Conservation (phyloP, 2,888 invertebrate genomes). For the Empis stercorea region DNA sequence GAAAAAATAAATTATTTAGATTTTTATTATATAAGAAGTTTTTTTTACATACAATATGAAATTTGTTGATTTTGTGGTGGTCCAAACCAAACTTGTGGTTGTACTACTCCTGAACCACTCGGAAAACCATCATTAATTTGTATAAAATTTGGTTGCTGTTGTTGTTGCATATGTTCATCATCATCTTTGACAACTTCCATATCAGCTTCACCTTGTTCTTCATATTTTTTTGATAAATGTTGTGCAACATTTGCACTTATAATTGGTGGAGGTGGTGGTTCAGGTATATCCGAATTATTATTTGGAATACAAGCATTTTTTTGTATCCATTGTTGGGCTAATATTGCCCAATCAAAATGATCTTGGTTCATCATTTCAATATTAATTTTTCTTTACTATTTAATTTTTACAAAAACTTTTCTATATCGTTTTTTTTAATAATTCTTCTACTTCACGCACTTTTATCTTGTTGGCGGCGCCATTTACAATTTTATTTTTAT, state of each 20-base stretch:
- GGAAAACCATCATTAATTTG: too few species aligned
- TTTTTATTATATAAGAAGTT: too few species aligned
- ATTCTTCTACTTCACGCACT: too few species aligned
- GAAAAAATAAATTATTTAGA: not conserved
- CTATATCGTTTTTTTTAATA: too few species aligned
- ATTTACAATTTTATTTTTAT: conserved; percentile 63
- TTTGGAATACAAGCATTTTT: conserved; percentile 50
- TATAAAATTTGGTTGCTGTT: too few species aligned
- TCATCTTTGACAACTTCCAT: conserved; percentile 76
- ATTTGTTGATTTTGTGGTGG: too few species aligned
- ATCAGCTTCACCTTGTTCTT: conserved; percentile 71
- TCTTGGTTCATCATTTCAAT: too few species aligned
- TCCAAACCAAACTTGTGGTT: too few species aligned
- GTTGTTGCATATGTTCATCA: conserved; percentile 15
- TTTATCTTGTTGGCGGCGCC: conserved; percentile 39
- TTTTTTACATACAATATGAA: too few species aligned
- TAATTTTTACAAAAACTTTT: too few species aligned
- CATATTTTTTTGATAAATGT: conserved; percentile 26
- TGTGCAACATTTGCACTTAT: conserved; percentile 13
- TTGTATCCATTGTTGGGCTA: conserved; percentile 96
- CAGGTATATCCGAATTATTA: conserved; percentile 20
- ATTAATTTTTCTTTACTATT: too few species aligned
- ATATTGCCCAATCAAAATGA: conserved; percentile 78
- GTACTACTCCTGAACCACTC: too few species aligned
- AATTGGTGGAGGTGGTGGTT: conserved; percentile 42